Evolutionary conservation across 2,797 vertebrate genomes (phyloP).

Genomic region (Bucorvus abyssinicus): DNA sequence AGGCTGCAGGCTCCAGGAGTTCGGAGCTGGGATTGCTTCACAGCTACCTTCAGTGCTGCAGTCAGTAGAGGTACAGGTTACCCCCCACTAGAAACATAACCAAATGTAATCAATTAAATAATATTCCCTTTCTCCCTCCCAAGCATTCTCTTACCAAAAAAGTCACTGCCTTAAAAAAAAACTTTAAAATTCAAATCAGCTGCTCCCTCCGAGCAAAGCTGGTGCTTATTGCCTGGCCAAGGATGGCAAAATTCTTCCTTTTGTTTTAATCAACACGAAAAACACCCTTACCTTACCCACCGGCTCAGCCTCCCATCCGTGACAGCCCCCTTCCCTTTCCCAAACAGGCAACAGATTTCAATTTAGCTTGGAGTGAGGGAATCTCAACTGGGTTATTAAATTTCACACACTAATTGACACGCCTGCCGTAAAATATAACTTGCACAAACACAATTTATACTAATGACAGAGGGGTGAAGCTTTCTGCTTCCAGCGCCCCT

Average conservation of each 20-base stretch:
- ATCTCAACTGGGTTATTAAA: slow-evolving; percentile 70
- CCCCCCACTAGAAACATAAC: slow-evolving; percentile 17
- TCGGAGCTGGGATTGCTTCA: not conserved
- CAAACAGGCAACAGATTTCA: slow-evolving; percentile 63
- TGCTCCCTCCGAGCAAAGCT: not conserved
- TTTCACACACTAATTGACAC: slow-evolving; percentile 74
- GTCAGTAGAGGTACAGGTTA: slow-evolving; percentile 37
- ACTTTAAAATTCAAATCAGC: not conserved
- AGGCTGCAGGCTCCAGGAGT: not conserved
- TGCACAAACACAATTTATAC: slow-evolving; percentile 68
- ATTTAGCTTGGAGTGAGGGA: slow-evolving; percentile 57
- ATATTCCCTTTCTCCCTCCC: slow-evolving; percentile 34
- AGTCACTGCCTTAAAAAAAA: not conserved
- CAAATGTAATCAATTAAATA: slow-evolving; percentile 57
- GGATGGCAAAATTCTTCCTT: not conserved
- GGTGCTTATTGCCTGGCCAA: not conserved
- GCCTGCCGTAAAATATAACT: slow-evolving; percentile 64
- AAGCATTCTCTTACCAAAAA: not conserved
- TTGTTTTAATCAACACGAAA: not conserved
- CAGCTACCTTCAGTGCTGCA: not conserved
- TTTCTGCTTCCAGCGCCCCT: slow-evolving; percentile 41
- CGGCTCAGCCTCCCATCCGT: not conserved
- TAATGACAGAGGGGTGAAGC: slow-evolving; percentile 54
- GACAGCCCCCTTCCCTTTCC: slow-evolving; percentile 2
- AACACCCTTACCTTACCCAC: not conserved